A percentile compares a stretch with the other conserved stretches of the same genome.
These are phyloP conservation scores for Polypterus senegalus DNA, from an alignment of 2,113 vertebrate species.

Conservation along the genomic window DNA sequence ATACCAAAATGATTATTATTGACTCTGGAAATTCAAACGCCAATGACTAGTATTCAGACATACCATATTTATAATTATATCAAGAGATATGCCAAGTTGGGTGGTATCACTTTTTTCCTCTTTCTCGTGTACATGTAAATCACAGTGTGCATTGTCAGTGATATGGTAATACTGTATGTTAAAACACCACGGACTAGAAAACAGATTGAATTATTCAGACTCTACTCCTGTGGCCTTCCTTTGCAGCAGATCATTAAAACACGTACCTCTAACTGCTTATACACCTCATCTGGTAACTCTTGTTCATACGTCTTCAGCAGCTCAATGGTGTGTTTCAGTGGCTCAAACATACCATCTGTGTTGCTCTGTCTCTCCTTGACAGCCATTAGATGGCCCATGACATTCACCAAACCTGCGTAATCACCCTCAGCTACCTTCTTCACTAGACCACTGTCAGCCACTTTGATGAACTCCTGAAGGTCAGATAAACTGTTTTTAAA, in stretches of 20 bases:
- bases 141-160: not conserved
- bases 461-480: conserved; percentile 62
- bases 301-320: conserved; percentile 76
- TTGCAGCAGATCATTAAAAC: not conserved
- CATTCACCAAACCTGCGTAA: conserved; percentile 57
- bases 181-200: not conserved
- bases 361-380: conserved; percentile 68
- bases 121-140: conserved; percentile 26
- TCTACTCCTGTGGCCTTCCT: not conserved
- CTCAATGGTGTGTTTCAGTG: conserved; percentile 72
- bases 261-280: conserved; percentile 74
- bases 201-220: not conserved
- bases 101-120: conserved; percentile 24
- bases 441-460: conserved; percentile 46
- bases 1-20: too few species aligned
- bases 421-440: conserved; percentile 67
- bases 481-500: conserved; percentile 71
- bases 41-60: conserved; percentile 29
- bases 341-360: conserved; percentile 81
- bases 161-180: too few species aligned
- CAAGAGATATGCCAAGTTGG: conserved; percentile 20
- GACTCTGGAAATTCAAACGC: conserved; percentile 22
- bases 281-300: conserved; percentile 63
- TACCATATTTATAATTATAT: conserved; percentile 21
- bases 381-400: conserved; percentile 76